phyloP scores from a whole-genome alignment of 35 echinoderm and acorn worm genomes.

The Ptychodera flava region DNA sequence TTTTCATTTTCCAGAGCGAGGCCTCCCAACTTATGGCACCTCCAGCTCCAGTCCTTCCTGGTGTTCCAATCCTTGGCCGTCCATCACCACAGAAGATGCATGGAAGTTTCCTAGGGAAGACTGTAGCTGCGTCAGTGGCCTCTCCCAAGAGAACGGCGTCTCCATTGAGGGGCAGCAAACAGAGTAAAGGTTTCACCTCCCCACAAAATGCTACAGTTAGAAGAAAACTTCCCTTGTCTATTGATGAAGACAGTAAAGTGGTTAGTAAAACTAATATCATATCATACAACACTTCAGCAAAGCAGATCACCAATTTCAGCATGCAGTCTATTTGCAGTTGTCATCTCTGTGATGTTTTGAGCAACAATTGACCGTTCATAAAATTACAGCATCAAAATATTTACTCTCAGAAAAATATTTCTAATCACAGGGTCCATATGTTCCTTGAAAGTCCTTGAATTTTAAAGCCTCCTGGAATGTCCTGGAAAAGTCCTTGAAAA shows the following conservation, averaged over 20 bases:
- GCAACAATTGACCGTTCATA: too few relatives aligned
- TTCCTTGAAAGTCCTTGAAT: too few relatives aligned
- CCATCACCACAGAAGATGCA: constrained; percentile 88
- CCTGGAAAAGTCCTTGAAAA: too few relatives aligned
- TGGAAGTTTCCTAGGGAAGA: constrained; percentile 74
- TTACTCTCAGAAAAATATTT: too few relatives aligned
- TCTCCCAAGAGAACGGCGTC: constrained; percentile 65
- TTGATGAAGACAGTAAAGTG: constrained; percentile 88
- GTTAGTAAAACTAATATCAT: too few relatives aligned
- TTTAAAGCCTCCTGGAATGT: too few relatives aligned
- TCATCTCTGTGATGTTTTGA: too few relatives aligned
- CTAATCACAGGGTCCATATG: too few relatives aligned
- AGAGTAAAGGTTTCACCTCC: constrained; percentile 28
- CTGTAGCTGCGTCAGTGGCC: constrained; percentile 49
- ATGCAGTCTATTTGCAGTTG: too few relatives aligned
- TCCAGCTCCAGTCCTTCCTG: neutral
- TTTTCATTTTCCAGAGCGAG: neutral
- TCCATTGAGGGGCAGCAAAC: constrained; percentile 26
- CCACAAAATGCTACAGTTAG: constrained; percentile 6
- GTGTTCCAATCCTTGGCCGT: constrained; percentile 49
- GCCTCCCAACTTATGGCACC: constrained; percentile 28
- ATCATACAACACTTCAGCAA: too few relatives aligned
- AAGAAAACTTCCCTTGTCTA: constrained; percentile 49
- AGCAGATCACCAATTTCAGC: too few relatives aligned
- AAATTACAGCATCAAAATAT: too few relatives aligned